Evolutionary conservation across 2,888 invertebrate genomes (phyloP).

Genomic region (Elgonia sp.): DNA sequence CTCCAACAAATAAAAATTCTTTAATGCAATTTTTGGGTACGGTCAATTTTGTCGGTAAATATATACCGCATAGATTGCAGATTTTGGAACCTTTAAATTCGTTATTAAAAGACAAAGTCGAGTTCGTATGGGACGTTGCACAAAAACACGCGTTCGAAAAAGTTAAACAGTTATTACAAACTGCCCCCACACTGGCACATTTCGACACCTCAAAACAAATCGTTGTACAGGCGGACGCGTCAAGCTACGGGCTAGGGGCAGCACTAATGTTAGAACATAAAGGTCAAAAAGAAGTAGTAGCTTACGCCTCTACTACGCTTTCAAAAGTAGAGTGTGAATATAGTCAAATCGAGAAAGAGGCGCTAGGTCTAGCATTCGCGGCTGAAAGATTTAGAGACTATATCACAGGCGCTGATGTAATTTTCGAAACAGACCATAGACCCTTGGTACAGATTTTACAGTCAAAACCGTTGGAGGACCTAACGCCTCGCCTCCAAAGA

Average conservation of each 20-base stretch:
- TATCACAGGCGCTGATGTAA: slow-evolving; percentile 80
- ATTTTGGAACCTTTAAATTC: slow-evolving; percentile 70
- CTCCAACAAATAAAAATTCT: slow-evolving; percentile 75
- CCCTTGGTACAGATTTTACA: slow-evolving; percentile 67
- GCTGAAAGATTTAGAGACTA: slow-evolving; percentile 83
- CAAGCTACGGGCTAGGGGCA: slow-evolving; percentile 82
- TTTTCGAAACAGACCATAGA: slow-evolving; percentile 84
- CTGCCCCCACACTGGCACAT: slow-evolving; percentile 71
- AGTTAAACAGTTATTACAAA: neutral
- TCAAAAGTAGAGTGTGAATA: too few relatives aligned
- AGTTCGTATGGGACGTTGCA: slow-evolving; percentile 72
- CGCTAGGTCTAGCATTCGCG: slow-evolving; percentile 82
- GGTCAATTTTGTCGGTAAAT: slow-evolving; percentile 76
- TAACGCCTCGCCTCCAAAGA: too few relatives aligned
- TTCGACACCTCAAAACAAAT: slow-evolving; percentile 78
- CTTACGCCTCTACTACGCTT: slow-evolving; percentile 80
- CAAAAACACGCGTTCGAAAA: slow-evolving; percentile 78
- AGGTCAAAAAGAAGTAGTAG: slow-evolving; percentile 79
- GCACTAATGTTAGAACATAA: slow-evolving; percentile 79
- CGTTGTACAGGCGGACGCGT: slow-evolving; percentile 81
- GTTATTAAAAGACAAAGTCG: slow-evolving; percentile 5
- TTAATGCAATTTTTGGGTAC: slow-evolving; percentile 76
- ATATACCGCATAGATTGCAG: slow-evolving; percentile 78
- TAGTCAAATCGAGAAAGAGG: slow-evolving; percentile 84
- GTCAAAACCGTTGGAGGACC: too few relatives aligned